Conservation (phyloP, 2,888 invertebrate genomes). For the Morpho deidamia region DNA sequence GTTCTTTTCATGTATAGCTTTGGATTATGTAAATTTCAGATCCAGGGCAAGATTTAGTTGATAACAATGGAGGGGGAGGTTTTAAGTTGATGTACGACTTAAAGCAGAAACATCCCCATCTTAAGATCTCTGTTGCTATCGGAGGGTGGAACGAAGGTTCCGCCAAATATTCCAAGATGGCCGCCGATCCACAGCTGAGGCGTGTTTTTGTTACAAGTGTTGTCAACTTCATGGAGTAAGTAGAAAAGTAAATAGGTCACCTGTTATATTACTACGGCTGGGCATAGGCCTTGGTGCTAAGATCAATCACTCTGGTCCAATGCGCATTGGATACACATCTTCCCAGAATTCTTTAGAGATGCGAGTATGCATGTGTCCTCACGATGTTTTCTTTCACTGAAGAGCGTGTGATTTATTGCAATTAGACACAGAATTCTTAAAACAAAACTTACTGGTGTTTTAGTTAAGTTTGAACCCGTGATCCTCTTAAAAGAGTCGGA, state of each 20-base stretch:
- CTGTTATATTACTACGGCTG: too few relatives aligned
- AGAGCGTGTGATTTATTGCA: too few relatives aligned
- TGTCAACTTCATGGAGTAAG: conserved; percentile 81
- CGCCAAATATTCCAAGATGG: not conserved
- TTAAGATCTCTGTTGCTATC: not conserved
- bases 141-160: not conserved
- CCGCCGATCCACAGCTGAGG: conserved; percentile 58
- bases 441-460: too few relatives aligned
- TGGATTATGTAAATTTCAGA: conserved; percentile 16
- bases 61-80: conserved; percentile 84
- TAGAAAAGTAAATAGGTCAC: not conserved
- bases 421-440: not conserved
- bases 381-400: too few relatives aligned
- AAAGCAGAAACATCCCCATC: not conserved
- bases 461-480: too few relatives aligned
- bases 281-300: too few relatives aligned
- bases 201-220: conserved; percentile 84
- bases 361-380: too few relatives aligned
- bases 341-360: too few relatives aligned
- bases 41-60: conserved; percentile 79
- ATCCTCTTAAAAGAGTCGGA: too few relatives aligned
- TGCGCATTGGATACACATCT: too few relatives aligned
- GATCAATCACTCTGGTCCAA: too few relatives aligned
- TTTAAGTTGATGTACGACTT: conserved; percentile 61
- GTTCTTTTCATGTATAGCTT: too few relatives aligned